Conservation (phyloP, 2,888 invertebrate species). For the Synanthedon vespiformis region DNA sequence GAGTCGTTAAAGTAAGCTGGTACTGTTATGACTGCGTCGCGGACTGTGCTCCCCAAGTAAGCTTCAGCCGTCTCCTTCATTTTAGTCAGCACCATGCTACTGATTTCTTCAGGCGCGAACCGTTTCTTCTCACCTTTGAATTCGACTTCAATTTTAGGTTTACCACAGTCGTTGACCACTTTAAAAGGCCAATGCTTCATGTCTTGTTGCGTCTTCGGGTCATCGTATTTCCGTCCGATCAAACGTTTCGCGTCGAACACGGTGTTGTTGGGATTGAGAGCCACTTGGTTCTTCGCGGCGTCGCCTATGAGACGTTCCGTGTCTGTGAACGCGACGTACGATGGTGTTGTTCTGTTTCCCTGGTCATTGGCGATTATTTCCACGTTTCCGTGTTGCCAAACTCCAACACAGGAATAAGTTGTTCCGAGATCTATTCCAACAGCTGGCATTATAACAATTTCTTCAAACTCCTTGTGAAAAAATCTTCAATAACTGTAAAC, state of each 20-base stretch:
- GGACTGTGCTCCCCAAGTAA: constrained; percentile 74
- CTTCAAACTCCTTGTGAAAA: neutral
- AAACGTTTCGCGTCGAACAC: constrained; percentile 80
- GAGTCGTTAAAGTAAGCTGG: constrained; percentile 85
- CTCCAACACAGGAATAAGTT: constrained; percentile 88
- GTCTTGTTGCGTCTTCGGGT: constrained; percentile 81
- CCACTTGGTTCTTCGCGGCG: constrained; percentile 88
- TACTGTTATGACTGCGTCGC: constrained; percentile 84
- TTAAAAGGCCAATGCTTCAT: constrained; percentile 88
- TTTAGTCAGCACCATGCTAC: constrained; percentile 73
- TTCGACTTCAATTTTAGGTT: constrained; percentile 77
- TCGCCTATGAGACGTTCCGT: constrained; percentile 87
- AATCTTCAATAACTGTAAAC: neutral
- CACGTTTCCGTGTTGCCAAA: constrained; percentile 85
- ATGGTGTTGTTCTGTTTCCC: constrained; percentile 89
- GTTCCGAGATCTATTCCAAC: constrained; percentile 80
- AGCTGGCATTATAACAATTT: constrained; percentile 38
- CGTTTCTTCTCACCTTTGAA: constrained; percentile 74
- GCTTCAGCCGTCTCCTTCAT: constrained; percentile 78
- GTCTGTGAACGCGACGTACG: constrained; percentile 89
- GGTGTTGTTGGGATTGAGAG: constrained; percentile 80
- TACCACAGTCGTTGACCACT: constrained; percentile 74
- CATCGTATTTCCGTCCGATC: constrained; percentile 83
- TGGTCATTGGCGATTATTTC: constrained; percentile 91
- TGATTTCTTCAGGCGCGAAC: constrained; percentile 78